A percentile compares a stretch with the other conserved stretches of the same genome.
Evolutionary conservation across 1,140 invertebrate genomes (phyloP).

Genomic region (Leptinotarsa defecta): DNA sequence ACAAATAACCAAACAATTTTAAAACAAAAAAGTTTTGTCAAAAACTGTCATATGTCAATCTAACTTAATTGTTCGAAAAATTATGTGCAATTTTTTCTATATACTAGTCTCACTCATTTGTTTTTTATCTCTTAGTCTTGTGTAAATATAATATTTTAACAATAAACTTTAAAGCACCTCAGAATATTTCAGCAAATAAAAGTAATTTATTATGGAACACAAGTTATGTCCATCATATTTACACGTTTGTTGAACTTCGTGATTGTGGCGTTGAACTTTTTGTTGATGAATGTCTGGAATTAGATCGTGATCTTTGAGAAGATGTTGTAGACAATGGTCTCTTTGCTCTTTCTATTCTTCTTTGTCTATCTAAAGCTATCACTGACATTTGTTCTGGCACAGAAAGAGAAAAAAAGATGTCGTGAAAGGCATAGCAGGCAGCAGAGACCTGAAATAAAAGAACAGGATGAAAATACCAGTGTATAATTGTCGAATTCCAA

Average conservation of each 20-base stretch:
- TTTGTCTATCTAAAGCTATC: slow-evolving; percentile 59
- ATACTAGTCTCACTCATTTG: too few species aligned
- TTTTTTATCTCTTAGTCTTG: too few species aligned
- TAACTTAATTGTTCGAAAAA: too few species aligned
- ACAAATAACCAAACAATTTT: too few species aligned
- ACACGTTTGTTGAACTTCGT: slow-evolving; percentile 34
- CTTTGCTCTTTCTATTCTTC: slow-evolving; percentile 43
- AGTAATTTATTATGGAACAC: not conserved
- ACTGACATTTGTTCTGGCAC: slow-evolving; percentile 64
- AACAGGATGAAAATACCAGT: not conserved
- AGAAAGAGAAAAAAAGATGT: slow-evolving; percentile 62
- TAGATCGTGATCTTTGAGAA: slow-evolving; percentile 6
- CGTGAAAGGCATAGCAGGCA: slow-evolving; percentile 65
- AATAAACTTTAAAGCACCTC: too few species aligned
- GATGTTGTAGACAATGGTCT: slow-evolving; percentile 22
- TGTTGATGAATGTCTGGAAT: slow-evolving; percentile 25
- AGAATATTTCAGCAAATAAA: not conserved
- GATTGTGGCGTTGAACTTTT: slow-evolving; percentile 20
- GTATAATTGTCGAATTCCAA: too few species aligned
- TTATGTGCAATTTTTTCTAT: too few species aligned
- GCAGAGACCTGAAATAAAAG: slow-evolving; percentile 62
- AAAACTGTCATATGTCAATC: too few species aligned
- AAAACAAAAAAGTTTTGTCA: too few species aligned
- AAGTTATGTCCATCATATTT: not conserved
- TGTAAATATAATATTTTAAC: too few species aligned